phyloP scores from a whole-genome alignment of 2,888 invertebrate genomes.

The Acanthosoma haemorrhoidale region DNA sequence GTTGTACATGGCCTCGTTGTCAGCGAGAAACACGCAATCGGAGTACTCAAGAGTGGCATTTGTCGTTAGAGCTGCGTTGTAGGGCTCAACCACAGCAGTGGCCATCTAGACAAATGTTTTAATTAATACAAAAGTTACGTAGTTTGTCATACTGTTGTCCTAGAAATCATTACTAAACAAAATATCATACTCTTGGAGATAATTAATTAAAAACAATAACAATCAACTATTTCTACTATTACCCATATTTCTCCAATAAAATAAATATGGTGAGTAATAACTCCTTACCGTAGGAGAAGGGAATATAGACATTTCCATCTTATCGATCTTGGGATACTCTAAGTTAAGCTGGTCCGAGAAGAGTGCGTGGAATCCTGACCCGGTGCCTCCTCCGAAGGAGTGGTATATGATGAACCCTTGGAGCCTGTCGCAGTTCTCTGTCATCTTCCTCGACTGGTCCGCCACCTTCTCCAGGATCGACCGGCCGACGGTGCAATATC shows the following conservation, averaged over 20 bases:
- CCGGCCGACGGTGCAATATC: constrained; percentile 67
- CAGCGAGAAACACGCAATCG: constrained; percentile 46
- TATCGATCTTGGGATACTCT: constrained; percentile 52
- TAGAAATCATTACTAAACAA: too few species aligned
- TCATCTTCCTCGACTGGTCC: constrained; percentile 31
- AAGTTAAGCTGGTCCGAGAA: constrained; percentile 34
- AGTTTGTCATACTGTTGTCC: too few species aligned
- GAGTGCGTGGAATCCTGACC: constrained; percentile 38
- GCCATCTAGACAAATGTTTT: constrained; percentile 43
- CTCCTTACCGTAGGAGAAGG: constrained; percentile 47
- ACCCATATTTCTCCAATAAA: too few species aligned
- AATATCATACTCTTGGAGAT: too few species aligned
- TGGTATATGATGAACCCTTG: constrained; percentile 39
- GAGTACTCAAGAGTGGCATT: constrained; percentile 46
- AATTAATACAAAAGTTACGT: too few species aligned
- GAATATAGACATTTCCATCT: constrained; percentile 46
- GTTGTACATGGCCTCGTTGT: constrained; percentile 46
- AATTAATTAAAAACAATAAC: too few species aligned
- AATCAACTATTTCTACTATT: too few species aligned
- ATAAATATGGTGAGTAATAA: too few species aligned
- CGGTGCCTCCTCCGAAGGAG: constrained; percentile 40
- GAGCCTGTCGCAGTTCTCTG: constrained; percentile 35
- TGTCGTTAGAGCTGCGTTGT: constrained; percentile 46
- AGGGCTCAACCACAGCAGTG: constrained; percentile 47
- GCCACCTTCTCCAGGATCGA: constrained; percentile 30